Percentiles rank a stretch among this genome's conserved stretches.
Conservation (phyloP, 2,888 invertebrate genomes). For the Idaea biselata region DNA sequence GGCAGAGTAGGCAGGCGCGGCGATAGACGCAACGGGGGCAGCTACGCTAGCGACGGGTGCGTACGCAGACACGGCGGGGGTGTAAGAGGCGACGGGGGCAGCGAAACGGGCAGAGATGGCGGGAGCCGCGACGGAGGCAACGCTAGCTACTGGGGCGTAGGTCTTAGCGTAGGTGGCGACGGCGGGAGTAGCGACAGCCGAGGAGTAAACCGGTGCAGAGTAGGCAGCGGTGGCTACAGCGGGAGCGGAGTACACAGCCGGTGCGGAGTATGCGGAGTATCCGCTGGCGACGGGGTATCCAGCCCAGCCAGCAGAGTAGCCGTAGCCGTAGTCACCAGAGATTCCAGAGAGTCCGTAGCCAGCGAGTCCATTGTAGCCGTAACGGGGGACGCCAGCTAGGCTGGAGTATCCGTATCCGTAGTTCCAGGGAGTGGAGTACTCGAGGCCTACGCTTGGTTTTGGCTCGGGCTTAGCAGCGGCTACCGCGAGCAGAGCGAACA, state of each 20-base stretch:
- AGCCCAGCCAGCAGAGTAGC: too few species aligned
- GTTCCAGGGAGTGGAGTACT: neutral
- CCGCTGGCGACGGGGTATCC: neutral
- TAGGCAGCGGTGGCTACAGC: too few species aligned
- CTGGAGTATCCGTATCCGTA: neutral
- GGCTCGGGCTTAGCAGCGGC: conserved; percentile 45
- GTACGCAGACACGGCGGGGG: too few species aligned
- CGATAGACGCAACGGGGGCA: too few species aligned
- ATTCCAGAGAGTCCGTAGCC: neutral
- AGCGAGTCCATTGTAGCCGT: neutral
- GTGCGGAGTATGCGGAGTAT: too few species aligned
- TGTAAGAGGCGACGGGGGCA: too few species aligned
- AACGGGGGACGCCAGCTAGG: neutral
- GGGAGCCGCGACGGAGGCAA: too few species aligned
- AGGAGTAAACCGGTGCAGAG: neutral
- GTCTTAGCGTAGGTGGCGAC: conserved; percentile 34
- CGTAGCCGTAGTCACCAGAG: neutral
- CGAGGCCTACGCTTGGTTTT: conserved; percentile 4
- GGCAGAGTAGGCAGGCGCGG: conserved; percentile 7
- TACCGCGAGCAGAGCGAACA: conserved; percentile 21
- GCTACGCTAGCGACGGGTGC: neutral
- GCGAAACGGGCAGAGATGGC: too few species aligned
- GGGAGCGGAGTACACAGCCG: conserved; percentile 8
- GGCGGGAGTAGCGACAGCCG: conserved; percentile 27
- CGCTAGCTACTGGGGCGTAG: neutral